phyloP scores from a whole-genome alignment of 2,888 invertebrate species.

The Euplagia quadripunctaria region DNA sequence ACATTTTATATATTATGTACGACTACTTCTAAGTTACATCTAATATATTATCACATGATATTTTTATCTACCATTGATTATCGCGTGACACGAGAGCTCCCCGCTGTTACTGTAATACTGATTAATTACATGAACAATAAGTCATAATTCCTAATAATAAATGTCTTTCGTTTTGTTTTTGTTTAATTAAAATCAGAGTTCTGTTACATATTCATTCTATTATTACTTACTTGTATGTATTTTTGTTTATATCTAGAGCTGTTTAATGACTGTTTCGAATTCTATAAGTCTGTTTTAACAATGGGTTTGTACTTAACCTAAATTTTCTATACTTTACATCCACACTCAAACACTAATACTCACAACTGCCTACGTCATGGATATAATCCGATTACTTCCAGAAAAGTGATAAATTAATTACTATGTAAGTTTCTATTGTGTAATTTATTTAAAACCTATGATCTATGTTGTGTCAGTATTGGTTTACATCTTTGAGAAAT shows the following conservation, averaged over 20 bases:
- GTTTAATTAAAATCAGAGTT: not conserved
- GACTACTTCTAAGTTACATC: not conserved
- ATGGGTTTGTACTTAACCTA: not conserved
- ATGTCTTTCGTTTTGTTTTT: slow-evolving; percentile 17
- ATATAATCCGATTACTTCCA: too few relatives aligned
- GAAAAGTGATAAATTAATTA: too few relatives aligned
- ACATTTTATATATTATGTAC: not conserved
- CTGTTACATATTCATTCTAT: not conserved
- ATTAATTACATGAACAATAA: slow-evolving; percentile 39
- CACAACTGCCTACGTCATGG: too few relatives aligned
- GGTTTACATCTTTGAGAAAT: too few relatives aligned
- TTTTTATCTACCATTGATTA: slow-evolving; percentile 28
- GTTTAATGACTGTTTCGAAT: not conserved
- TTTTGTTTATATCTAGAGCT: not conserved
- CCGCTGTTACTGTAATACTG: slow-evolving; percentile 35
- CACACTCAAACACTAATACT: too few relatives aligned
- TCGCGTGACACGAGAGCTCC: slow-evolving; percentile 13
- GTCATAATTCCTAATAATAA: slow-evolving; percentile 42
- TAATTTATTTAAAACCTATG: too few relatives aligned
- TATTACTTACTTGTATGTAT: not conserved
- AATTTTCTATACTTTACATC: too few relatives aligned
- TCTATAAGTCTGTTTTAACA: too few relatives aligned
- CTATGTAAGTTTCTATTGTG: too few relatives aligned
- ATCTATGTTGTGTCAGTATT: too few relatives aligned
- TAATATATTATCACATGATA: not conserved